Evolutionary conservation across 2,888 invertebrate species (phyloP), one percentile per base, ranked within the genome.

Genomic region (Heliconius charithonia): DNA sequence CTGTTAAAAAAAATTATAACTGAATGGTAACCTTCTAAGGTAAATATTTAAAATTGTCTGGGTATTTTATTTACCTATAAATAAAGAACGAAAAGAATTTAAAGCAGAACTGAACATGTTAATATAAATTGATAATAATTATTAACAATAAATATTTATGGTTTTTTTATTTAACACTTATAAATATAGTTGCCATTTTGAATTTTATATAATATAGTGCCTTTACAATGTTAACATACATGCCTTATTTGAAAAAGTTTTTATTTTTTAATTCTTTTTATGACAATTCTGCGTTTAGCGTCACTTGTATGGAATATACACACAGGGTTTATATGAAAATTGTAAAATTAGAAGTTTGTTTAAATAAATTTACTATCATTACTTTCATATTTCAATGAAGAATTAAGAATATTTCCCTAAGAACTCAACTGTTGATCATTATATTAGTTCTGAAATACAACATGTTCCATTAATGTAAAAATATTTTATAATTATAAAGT

Each of bases 181-280:
- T 63, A 25, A n/a, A 63, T 59, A 70, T 45, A 70, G 75, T 72
- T 69, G 71, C 69, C 51, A 73, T 29, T 29, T 69, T 25, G 56
- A 74, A 71, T 73, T 71, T 79, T 80, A 62, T 51, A 37, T 56
- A 25, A 78, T 63, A 73, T 66, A 77, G 80, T 81, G 79, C 79
- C 79, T 80, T 76, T 29, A 77, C 65, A 73, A 80, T 51, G 73
- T 77, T 59, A 67, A 75, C 37, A 73, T 69, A 75, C 37, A 78
- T 73, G 76, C 79, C 79, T 80, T 80, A 79, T 71, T 76, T 78
- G 16, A 32, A 75, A 69, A 32, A 32, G 22, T 6, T 37, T 29
- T 32, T 66, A 66, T 51, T 45, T 29, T 59, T 59, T 59, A n/a
- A 59, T n/a, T n/a, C 0, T 72, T 72, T 16, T n/a, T 56, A 16